Evolutionary conservation across 2,888 invertebrate genomes (phyloP), one percentile per base, ranked within the genome.

Genomic region (Sialis lutaria): DNA sequence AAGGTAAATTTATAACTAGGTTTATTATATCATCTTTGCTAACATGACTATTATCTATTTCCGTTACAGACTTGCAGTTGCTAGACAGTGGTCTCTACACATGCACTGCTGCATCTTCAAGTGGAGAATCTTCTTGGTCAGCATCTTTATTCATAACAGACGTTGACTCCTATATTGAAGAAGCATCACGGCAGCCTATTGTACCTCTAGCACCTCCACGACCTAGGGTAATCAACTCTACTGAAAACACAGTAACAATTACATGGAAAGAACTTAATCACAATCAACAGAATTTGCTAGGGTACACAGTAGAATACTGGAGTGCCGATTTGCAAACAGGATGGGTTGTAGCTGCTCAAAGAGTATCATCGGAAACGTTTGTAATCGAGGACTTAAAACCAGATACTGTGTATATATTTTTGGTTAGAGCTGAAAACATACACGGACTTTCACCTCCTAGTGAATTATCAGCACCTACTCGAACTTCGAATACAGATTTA

Each of bases 401-500:
- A 1, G 84, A 83, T 56, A 84, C 85, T 40, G 75, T 79, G 34
- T 92, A 92, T 65, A 76, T 87, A 52, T 92, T 92, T 63, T 69
- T 89, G 50, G 82, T 92, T 39, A 74, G 84, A 45, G 89, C 90
- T 0, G 84, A 86, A 67, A 92, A 90, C 62, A 75, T 79, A 8
- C 82, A 89, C 59, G 91, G 91, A 8, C 69, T 88, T 40, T 86
- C 89, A 1, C 74, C 80, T 37, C 90, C 91, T 2, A 87, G 88
- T 55, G 74, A 76, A n/a, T 65, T 83, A 32, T 87, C 88, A 12
- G 76, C 78, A 52, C 68, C 75, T 9, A 77, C 82, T 32, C 74
- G 78, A 54, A 88, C 88, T 7, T 64, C 73, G 44, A 31, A 13
- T 5, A 72, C 69, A 42, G 78, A 79, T 61, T 72, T 77, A 53